Conservation (phyloP, 2,888 invertebrate species). For the Ophion ellenae region DNA sequence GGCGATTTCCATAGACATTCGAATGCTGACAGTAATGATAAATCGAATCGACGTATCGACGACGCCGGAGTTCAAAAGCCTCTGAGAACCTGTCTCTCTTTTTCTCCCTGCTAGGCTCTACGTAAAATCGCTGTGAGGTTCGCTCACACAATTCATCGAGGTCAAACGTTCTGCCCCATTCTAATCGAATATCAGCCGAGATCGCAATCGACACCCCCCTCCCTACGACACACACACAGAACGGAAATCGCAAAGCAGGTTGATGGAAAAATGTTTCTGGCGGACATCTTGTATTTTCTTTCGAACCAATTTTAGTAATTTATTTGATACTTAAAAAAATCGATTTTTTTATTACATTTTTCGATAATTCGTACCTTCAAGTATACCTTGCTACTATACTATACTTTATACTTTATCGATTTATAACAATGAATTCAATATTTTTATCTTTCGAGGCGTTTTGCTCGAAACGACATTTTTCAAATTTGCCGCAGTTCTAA, state of each 20-base stretch:
- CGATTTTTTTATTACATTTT: too few species aligned
- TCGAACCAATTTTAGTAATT: background rate
- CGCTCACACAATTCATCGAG: background rate
- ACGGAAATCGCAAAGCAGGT: slow-evolving; percentile 30
- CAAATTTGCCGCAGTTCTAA: too few species aligned
- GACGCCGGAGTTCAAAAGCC: slow-evolving; percentile 39
- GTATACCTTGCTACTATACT: too few species aligned
- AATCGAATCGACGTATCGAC: slow-evolving; percentile 18
- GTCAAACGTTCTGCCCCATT: slow-evolving; percentile 13
- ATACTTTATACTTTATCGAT: too few species aligned
- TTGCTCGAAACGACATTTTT: too few species aligned
- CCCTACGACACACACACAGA: background rate
- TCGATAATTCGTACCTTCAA: too few species aligned
- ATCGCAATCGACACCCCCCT: slow-evolving; percentile 19
- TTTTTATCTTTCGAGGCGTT: too few species aligned
- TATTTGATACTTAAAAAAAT: too few species aligned
- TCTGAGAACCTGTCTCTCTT: background rate
- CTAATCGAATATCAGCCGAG: slow-evolving; percentile 52
- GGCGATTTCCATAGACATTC: background rate
- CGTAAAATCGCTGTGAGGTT: background rate
- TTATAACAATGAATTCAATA: too few species aligned
- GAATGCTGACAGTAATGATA: slow-evolving; percentile 26
- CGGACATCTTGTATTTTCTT: background rate
- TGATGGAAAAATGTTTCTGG: slow-evolving; percentile 28
- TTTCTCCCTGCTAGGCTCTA: background rate